Conservation (phyloP, 2,888 invertebrate species). For the Dromius quadrimaculatus region DNA sequence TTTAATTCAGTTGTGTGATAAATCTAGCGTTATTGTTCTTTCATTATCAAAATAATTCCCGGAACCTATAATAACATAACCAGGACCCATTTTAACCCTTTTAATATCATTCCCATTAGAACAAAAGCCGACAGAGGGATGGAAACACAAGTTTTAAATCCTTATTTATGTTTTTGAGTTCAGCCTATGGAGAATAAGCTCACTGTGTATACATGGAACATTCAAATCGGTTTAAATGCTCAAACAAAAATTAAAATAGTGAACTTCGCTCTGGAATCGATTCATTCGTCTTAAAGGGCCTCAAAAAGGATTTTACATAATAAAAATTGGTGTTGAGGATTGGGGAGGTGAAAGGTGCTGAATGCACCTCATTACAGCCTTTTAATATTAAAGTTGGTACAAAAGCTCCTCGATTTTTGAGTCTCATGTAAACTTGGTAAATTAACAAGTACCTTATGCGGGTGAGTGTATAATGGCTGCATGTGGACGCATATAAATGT, state of each 20-base stretch:
- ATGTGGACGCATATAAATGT: constrained; percentile 1
- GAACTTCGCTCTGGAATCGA: too few species aligned
- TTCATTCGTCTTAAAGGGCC: too few species aligned
- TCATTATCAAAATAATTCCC: constrained; percentile 41
- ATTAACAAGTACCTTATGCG: neutral
- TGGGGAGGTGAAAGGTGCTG: too few species aligned
- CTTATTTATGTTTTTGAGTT: constrained; percentile 28
- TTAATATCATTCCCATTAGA: constrained; percentile 42
- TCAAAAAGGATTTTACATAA: too few species aligned
- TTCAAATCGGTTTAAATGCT: too few species aligned
- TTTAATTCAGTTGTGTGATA: constrained; percentile 21
- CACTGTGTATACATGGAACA: neutral
- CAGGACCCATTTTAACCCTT: constrained; percentile 37
- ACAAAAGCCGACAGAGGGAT: constrained; percentile 18
- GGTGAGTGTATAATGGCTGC: constrained; percentile 31
- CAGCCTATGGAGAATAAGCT: neutral
- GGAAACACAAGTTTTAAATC: constrained; percentile 40
- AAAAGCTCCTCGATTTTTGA: too few species aligned
- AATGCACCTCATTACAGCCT: too few species aligned
- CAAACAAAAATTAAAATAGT: too few species aligned
- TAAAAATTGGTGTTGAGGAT: too few species aligned
- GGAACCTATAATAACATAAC: constrained; percentile 38
- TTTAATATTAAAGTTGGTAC: too few species aligned
- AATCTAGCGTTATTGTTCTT: constrained; percentile 40
- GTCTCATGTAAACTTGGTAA: neutral